Evolutionary conservation across 2,113 vertebrate species (phyloP), one percentile per base, ranked within the genome.

Genomic region (Lethenteron reissneri): DNA sequence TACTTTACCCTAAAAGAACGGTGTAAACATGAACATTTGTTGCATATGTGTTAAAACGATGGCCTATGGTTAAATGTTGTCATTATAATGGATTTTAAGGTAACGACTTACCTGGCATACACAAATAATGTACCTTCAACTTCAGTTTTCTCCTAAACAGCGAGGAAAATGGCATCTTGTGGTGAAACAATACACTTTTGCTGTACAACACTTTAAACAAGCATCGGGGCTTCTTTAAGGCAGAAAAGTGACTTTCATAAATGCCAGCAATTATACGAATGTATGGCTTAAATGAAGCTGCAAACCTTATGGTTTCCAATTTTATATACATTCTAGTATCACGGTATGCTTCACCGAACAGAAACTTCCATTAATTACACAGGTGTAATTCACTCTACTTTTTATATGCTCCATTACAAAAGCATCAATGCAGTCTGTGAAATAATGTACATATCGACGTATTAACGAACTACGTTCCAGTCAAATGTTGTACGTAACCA

Each of bases 71-170:
- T 71, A 2, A 41, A 41, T 41, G 41, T 41, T 41, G 41, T 41
- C 41, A 41, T 25, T 25, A 25, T 41, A 41, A 41, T 41, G 41
- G 41, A 5, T 41, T 41, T 41, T 41, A 41, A 41, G 41, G 41
- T 41, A 41, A 41, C 2, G 62, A 15, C 84, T 84, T 83, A 96
- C 94, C 94, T 91, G 75, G 84, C 78, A 76, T 97, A 97, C 2
- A 97, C 92, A 84, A 99, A 97, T 74, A 99, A 81, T 56, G 92
- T 95, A 19, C 94, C 92, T 80, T 99, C 94, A 76, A 96, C 89
- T 75, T 95, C 89, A 0, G 90, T 99, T 79, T 99, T 97, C 80
- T 95, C 92, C 94, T 99, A 75, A 21, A 79, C 84, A 78, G 2
- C 76, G 59, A 77, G 2, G 79, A 69, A 57, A 21, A 41, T 41